Evolutionary conservation across 2,888 invertebrate genomes (phyloP).

Genomic region (Tachina grossa): DNA sequence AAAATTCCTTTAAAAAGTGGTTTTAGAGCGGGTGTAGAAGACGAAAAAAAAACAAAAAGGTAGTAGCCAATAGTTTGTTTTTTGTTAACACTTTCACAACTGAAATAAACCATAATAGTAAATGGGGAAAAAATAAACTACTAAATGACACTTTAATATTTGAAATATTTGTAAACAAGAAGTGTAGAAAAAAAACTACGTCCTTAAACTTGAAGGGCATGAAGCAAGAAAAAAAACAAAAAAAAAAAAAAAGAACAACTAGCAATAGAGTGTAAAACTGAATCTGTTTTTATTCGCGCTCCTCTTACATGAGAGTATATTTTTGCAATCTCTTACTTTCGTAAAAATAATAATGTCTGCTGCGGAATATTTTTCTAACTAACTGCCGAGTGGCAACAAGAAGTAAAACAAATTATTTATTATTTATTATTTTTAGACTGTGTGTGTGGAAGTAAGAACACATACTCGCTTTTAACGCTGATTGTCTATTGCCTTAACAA

Average conservation of each 20-base stretch:
- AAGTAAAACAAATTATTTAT: constrained; percentile 57
- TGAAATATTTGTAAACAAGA: constrained; percentile 33
- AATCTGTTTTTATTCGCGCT: not conserved
- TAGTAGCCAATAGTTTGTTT: constrained; percentile 40
- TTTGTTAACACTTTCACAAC: constrained; percentile 53
- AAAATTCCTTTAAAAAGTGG: constrained; percentile 40
- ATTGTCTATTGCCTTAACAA: constrained; percentile 59
- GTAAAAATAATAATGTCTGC: constrained; percentile 20
- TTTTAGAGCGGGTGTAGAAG: not conserved
- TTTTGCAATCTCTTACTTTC: not conserved
- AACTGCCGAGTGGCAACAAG: constrained; percentile 22
- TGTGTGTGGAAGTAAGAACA: not conserved
- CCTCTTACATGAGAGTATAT: not conserved
- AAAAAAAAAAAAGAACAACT: constrained; percentile 11
- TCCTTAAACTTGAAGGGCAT: constrained; percentile 55
- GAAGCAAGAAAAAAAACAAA: not conserved
- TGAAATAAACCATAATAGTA: constrained; percentile 43
- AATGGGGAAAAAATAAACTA: constrained; percentile 35
- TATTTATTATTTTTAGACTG: constrained; percentile 48
- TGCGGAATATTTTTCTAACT: constrained; percentile 8
- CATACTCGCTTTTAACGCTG: constrained; percentile 3
- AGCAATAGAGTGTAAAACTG: constrained; percentile 13
- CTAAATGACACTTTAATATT: constrained; percentile 53
- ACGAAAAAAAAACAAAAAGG: constrained; percentile 30
- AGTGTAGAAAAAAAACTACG: not conserved